phyloP scores from a whole-genome alignment of 2,888 invertebrate genomes.

The Drosophila borealis region DNA sequence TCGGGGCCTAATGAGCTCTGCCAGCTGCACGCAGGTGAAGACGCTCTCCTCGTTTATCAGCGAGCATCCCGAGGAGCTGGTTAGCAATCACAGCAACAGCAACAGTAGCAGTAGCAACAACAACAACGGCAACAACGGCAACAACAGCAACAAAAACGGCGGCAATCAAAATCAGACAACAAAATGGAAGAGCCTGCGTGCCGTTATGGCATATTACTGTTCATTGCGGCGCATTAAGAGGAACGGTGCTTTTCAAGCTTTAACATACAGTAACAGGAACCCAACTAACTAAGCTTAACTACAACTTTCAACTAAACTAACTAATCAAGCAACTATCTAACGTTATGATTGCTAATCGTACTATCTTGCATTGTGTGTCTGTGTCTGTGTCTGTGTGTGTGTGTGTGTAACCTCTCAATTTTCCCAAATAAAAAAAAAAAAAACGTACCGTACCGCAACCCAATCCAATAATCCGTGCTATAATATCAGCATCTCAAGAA shows the following conservation, averaged over 20 bases:
- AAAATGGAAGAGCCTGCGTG: constrained; percentile 94
- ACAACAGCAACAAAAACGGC: constrained; percentile 5
- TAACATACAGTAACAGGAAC: constrained; percentile 38
- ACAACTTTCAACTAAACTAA: constrained; percentile 25
- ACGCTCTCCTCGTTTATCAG: constrained; percentile 72
- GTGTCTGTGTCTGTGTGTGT: constrained; percentile 43
- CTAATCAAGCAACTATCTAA: constrained; percentile 53
- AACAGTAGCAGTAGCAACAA: constrained; percentile 13
- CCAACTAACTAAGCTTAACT: constrained; percentile 30
- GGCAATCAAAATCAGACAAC: constrained; percentile 83
- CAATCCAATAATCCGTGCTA: constrained; percentile 17
- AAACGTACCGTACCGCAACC: constrained; percentile 9
- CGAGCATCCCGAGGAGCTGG: constrained; percentile 69
- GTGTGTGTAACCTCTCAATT: constrained; percentile 30
- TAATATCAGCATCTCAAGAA: constrained; percentile 11
- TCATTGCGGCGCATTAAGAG: constrained; percentile 96
- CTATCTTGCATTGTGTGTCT: constrained; percentile 51
- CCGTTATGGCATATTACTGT: constrained; percentile 95
- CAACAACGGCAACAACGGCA: constrained; percentile 13
- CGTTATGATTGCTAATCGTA: constrained; percentile 51
- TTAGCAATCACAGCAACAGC: constrained; percentile 20
- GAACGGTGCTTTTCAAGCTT: constrained; percentile 86
- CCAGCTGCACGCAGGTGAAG: constrained; percentile 68
- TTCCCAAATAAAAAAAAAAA: not conserved
- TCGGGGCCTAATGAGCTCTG: constrained; percentile 45